Evolutionary conservation across 2,113 vertebrate species (phyloP), one percentile per base, ranked within the genome.

Genomic region (Raja brachyura): DNA sequence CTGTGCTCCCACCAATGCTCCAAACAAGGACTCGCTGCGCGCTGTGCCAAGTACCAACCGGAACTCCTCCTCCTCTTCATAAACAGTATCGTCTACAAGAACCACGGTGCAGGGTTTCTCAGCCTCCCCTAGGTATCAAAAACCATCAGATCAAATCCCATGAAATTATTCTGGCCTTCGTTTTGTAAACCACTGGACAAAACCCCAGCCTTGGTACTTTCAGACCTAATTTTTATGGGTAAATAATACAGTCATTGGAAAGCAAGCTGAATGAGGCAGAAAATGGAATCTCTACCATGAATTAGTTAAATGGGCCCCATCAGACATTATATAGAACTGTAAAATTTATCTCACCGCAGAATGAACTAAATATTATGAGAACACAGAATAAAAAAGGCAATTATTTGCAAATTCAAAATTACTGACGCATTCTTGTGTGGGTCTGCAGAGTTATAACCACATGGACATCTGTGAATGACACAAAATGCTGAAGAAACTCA

Each of bases 11-110:
- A 97, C 22, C 4, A 95, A 94, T 6, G 96, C 97, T 93, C 97
- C 97, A 59, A 96, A 97, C 0, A 93, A 63, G 18, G 97, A 97
- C 93, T 96, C 95, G 95, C 97, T 97, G 95, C 96, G 96, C 13
- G 97, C 96, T 2, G 94, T 95, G 79, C 97, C 97, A 94, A 98
- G 95, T 77, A 97, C 94, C 90, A 98, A 94, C 16, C 96, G 96
- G 93, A 98, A 96, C 93, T 98, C 97, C 93, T 98, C 96, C 3
- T 97, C 96, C 28, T 98, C 97, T 85, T 98, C 97, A 39, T 97
- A 97, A 93, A 96, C 39, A 0, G 95, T 94, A 95, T 98, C 96
- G 68, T 98, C 96, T 90, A 96, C 94, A 93, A 98, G 95, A 70
- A 94, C 95, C 4, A 98, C 96, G 39, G 96, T 93, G 86, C 97